Evolutionary conservation across 1,140 invertebrate species (phyloP).

Genomic region (Lithobius niger): DNA sequence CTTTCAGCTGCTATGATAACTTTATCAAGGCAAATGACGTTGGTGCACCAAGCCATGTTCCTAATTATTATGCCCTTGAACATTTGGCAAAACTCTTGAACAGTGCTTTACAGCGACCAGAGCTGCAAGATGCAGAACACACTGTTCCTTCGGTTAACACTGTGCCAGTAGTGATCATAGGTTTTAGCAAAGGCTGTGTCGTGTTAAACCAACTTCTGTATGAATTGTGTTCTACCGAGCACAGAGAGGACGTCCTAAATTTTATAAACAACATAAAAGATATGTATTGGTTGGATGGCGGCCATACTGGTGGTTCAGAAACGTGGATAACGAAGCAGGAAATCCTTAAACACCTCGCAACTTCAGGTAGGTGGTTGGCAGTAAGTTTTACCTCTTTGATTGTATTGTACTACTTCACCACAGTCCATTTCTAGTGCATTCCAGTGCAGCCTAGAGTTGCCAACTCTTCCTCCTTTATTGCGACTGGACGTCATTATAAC

Average conservation of each 20-base stretch:
- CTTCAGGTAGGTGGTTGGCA: slow-evolving; percentile 36
- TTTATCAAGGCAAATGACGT: slow-evolving; percentile 63
- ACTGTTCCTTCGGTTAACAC: slow-evolving; percentile 27
- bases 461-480: too few relatives aligned
- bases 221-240: slow-evolving; percentile 46
- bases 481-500: too few relatives aligned
- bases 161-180: slow-evolving; percentile 43
- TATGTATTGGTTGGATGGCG: slow-evolving; percentile 79
- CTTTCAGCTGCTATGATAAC: slow-evolving; percentile 74
- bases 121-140: slow-evolving; percentile 37
- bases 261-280: slow-evolving; percentile 28
- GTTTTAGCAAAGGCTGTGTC: slow-evolving; percentile 84
- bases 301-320: slow-evolving; percentile 63
- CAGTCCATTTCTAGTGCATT: too few relatives aligned
- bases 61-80: slow-evolving; percentile 48
- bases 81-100: slow-evolving; percentile 47
- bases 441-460: too few relatives aligned
- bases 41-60: slow-evolving; percentile 53
- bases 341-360: slow-evolving; percentile 51
- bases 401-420: too few relatives aligned
- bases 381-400: not conserved
- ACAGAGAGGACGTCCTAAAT: not conserved
- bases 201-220: slow-evolving; percentile 79
- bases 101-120: slow-evolving; percentile 18
- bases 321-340: slow-evolving; percentile 65